These are phyloP conservation scores for Nematolebias whitei DNA, from an alignment of 2,113 vertebrate species.

Conservation along the genomic window DNA sequence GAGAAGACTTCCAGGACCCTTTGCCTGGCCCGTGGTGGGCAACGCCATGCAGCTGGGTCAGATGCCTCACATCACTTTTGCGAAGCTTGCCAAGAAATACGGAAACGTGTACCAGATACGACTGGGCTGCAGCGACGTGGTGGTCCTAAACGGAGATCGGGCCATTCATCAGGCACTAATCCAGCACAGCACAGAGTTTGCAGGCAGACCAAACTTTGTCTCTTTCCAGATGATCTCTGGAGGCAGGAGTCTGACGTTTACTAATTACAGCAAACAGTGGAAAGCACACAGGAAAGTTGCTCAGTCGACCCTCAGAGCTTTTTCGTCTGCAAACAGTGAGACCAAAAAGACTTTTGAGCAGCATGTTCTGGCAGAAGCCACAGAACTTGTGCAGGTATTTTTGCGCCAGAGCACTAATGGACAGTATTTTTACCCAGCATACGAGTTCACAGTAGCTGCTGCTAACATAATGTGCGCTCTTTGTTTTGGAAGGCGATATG, in stretches of 20 bases:
- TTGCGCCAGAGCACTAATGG: conserved; percentile 65
- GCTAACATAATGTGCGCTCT: conserved; percentile 87
- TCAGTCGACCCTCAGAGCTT: conserved; percentile 82
- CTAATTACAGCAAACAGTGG: conserved; percentile 83
- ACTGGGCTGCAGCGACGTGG: conserved; percentile 81
- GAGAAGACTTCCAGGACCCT: conserved; percentile 80
- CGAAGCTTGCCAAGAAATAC: conserved; percentile 77
- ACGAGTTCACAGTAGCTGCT: conserved; percentile 81
- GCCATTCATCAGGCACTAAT: conserved; percentile 84
- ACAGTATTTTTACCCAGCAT: conserved; percentile 76
- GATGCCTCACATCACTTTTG: conserved; percentile 84
- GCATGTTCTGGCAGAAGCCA: conserved; percentile 81
- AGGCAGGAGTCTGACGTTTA: conserved; percentile 84
- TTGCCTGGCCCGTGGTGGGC: conserved; percentile 84
- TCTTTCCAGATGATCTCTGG: conserved; percentile 86
- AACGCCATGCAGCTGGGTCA: conserved; percentile 87
- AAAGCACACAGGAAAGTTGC: conserved; percentile 82
- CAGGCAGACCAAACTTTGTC: conserved; percentile 86
- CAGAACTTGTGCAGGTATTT: conserved; percentile 79
- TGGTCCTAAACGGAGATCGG: conserved; percentile 84
- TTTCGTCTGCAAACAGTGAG: conserved; percentile 80
- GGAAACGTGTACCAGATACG: conserved; percentile 85
- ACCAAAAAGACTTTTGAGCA: conserved; percentile 80
- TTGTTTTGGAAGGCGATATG: conserved; percentile 86
- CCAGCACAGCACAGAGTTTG: conserved; percentile 80